Evolutionary conservation across 92 coral and sea anemone genomes (phyloP).

Genomic region (Siderastrea siderea): DNA sequence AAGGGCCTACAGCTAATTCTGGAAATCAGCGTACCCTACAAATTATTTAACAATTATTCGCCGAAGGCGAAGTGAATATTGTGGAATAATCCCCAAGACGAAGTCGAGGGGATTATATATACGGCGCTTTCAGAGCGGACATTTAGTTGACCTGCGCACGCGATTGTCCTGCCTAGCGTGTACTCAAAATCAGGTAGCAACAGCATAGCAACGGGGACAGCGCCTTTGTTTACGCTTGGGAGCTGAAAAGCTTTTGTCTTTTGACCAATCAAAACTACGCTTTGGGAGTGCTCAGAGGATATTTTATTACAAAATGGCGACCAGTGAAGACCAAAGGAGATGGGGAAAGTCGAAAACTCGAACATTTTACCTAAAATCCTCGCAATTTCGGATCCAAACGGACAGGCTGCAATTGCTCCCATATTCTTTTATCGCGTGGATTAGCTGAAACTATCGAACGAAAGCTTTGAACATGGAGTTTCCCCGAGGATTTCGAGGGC

Average conservation of each 20-base stretch:
- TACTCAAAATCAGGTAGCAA: conserved; percentile 8
- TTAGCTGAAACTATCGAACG: too few species aligned
- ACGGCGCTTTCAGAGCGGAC: conserved; percentile 1
- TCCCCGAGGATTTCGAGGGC: background rate
- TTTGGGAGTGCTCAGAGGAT: background rate
- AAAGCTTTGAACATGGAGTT: too few species aligned
- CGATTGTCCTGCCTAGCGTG: background rate
- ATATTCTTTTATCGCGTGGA: too few species aligned
- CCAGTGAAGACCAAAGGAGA: background rate
- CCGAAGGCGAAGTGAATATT: too few species aligned
- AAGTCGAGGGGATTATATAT: too few species aligned
- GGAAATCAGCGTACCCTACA: too few species aligned
- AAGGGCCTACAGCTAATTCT: too few species aligned
- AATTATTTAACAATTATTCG: too few species aligned
- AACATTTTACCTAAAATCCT: background rate
- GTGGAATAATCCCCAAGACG: too few species aligned
- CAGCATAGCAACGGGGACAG: conserved; percentile 28
- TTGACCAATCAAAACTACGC: background rate
- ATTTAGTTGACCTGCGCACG: background rate
- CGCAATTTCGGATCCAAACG: background rate
- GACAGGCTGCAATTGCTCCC: background rate
- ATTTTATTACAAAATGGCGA: background rate
- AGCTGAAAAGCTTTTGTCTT: conserved; percentile 8
- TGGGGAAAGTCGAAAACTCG: background rate
- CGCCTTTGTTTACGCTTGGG: conserved; percentile 22